Evolutionary conservation across 1,140 invertebrate genomes (phyloP).

Genomic region (Anoplolepis gracilipes): DNA sequence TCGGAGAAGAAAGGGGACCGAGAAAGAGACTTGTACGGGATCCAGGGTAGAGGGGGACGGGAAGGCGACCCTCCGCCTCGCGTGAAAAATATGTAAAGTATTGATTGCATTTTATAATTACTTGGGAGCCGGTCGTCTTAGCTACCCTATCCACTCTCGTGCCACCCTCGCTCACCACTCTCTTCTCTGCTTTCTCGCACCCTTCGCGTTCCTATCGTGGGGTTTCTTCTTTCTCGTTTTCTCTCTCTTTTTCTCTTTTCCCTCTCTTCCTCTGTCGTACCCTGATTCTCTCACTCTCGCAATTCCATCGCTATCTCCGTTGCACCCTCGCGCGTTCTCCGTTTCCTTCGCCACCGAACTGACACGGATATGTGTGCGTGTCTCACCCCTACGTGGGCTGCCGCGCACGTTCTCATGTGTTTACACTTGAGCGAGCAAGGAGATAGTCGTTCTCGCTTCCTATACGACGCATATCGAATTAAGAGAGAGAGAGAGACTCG

Average conservation of each 20-base stretch:
- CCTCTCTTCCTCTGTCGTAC: slow-evolving; percentile 61
- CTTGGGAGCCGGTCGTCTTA: slow-evolving; percentile 86
- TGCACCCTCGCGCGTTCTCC: slow-evolving; percentile 32
- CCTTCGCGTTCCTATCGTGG: slow-evolving; percentile 73
- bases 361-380: slow-evolving; percentile 35
- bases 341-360: slow-evolving; percentile 62
- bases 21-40: slow-evolving; percentile 61
- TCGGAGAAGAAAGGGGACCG: slow-evolving; percentile 62
- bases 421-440: slow-evolving; percentile 56
- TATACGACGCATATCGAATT: slow-evolving; percentile 45
- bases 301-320: slow-evolving; percentile 57
- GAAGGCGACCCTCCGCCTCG: slow-evolving; percentile 76
- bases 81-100: slow-evolving; percentile 87
- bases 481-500: slow-evolving; percentile 14
- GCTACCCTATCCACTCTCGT: slow-evolving; percentile 81
- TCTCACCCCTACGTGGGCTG: slow-evolving; percentile 58
- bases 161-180: slow-evolving; percentile 74
- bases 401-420: slow-evolving; percentile 60
- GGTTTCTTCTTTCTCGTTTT: slow-evolving; percentile 69
- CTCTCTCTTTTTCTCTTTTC: slow-evolving; percentile 42
- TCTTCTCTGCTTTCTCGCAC: slow-evolving; percentile 75
- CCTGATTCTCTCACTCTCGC: slow-evolving; percentile 65
- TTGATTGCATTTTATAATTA: slow-evolving; percentile 87
- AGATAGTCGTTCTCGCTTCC: slow-evolving; percentile 60
- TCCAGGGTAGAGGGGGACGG: slow-evolving; percentile 1